phyloP scores from a whole-genome alignment of 2,797 vertebrate genomes.

The Gobio occitaniae region DNA sequence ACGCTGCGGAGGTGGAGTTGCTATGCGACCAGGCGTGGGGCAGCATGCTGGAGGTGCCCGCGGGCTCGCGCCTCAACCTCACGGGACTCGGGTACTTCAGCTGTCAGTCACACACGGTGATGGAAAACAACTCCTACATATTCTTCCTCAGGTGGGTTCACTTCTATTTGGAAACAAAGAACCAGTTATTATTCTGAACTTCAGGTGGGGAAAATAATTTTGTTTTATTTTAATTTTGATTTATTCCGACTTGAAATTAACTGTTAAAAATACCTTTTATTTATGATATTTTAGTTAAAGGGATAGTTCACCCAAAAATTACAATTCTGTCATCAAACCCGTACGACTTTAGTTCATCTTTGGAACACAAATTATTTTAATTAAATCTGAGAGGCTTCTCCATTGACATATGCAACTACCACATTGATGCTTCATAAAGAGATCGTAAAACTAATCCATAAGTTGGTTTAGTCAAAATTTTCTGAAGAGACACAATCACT shows the following conservation, averaged over 20 bases:
- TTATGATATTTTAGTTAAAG: not conserved
- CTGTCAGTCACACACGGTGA: conserved; percentile 94
- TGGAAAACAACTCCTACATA: conserved; percentile 93
- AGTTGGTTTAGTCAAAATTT: no score
- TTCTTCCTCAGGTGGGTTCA: conserved; percentile 95
- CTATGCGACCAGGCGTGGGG: conserved; percentile 98
- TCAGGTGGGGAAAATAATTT: not conserved
- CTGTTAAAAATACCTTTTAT: not conserved
- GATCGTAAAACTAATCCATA: no score
- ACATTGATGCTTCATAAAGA: no score
- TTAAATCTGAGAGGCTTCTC: no score
- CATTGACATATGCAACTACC: no score
- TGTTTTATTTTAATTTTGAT: no score
- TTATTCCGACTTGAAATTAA: not conserved
- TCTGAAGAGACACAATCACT: no score
- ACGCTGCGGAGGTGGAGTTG: conserved; percentile 94
- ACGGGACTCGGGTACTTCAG: conserved; percentile 95
- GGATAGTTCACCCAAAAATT: no score
- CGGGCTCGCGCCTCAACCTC: conserved; percentile 92
- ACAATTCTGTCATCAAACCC: no score
- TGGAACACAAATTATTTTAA: no score
- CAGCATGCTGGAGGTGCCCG: conserved; percentile 96
- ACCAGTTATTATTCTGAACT: not conserved
- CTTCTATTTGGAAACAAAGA: not conserved
- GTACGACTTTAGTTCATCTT: no score